These are phyloP conservation scores for Hirtodrosophila trivittata DNA, from an alignment of 2,888 invertebrate genomes.

Conservation along the genomic window DNA sequence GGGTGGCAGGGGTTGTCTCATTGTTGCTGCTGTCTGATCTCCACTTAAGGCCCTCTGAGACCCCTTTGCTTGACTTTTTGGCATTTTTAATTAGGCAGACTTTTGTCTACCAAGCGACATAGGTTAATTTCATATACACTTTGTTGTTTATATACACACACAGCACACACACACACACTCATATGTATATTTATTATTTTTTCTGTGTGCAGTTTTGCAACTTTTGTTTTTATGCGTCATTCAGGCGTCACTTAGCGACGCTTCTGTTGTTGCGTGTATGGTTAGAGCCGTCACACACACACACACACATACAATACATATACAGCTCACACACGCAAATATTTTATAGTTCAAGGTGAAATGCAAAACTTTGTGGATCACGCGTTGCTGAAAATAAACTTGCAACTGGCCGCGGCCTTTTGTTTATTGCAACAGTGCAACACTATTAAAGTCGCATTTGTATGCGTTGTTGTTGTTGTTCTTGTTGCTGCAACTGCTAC, in stretches of 20 bases:
- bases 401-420: slow-evolving; percentile 47
- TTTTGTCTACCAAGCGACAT: slow-evolving; percentile 47
- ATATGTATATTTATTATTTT: slow-evolving; percentile 29
- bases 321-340: slow-evolving; percentile 28
- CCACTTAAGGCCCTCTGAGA: slow-evolving; percentile 39
- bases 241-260: slow-evolving; percentile 55
- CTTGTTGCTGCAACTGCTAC: slow-evolving; percentile 8
- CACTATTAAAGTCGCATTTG: slow-evolving; percentile 41
- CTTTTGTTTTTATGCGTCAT: slow-evolving; percentile 64
- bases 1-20: slow-evolving; percentile 22
- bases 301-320: slow-evolving; percentile 14
- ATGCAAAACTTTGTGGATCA: slow-evolving; percentile 61
- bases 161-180: slow-evolving; percentile 6
- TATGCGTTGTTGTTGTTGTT: slow-evolving; percentile 18
- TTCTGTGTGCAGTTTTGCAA: slow-evolving; percentile 45
- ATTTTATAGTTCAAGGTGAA: slow-evolving; percentile 81
- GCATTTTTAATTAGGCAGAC: slow-evolving; percentile 77
- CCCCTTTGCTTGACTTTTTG: slow-evolving; percentile 66
- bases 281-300: slow-evolving; percentile 25
- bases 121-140: slow-evolving; percentile 31
- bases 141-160: not conserved
- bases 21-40: slow-evolving; percentile 54
- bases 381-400: slow-evolving; percentile 51
- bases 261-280: slow-evolving; percentile 23
- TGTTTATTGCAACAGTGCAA: slow-evolving; percentile 45